A percentile compares a stretch with the other conserved stretches of the same genome.
These are phyloP conservation scores for Gila robusta DNA, from an alignment of 2,797 vertebrate species.

Conservation along the genomic window DNA sequence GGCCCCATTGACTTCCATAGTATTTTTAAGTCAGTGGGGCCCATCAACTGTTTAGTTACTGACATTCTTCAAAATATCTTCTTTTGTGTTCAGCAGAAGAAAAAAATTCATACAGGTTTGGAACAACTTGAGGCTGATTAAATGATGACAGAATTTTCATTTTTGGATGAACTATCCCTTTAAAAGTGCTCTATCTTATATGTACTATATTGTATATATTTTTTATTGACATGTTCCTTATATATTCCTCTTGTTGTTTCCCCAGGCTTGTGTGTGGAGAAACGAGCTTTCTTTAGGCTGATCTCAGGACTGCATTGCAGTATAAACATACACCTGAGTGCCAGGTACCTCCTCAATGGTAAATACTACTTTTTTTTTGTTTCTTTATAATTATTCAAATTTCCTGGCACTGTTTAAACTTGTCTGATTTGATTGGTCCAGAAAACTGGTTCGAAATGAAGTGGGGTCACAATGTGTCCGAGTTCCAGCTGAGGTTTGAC, in stretches of 20 bases:
- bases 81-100: too few species aligned
- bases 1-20: too few species aligned
- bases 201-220: neutral
- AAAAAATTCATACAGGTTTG: too few species aligned
- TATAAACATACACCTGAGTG: constrained; percentile 92
- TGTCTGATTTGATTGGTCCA: constrained; percentile 60
- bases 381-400: neutral
- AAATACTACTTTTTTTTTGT: constrained; percentile 29
- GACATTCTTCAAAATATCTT: too few species aligned
- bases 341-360: constrained; percentile 91
- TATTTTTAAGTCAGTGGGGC: too few species aligned
- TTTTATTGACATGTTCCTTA: neutral
- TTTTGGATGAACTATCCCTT: too few species aligned
- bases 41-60: too few species aligned
- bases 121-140: neutral
- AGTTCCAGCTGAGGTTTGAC: constrained; percentile 92
- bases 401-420: neutral
- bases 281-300: constrained; percentile 92
- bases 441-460: constrained; percentile 88
- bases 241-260: neutral
- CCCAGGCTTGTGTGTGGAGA: constrained; percentile 92
- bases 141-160: too few species aligned
- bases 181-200: neutral
- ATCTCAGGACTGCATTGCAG: constrained; percentile 93
- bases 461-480: constrained; percentile 90